Conservation (phyloP, 1,140 invertebrate species). For the Bombus affinis region DNA sequence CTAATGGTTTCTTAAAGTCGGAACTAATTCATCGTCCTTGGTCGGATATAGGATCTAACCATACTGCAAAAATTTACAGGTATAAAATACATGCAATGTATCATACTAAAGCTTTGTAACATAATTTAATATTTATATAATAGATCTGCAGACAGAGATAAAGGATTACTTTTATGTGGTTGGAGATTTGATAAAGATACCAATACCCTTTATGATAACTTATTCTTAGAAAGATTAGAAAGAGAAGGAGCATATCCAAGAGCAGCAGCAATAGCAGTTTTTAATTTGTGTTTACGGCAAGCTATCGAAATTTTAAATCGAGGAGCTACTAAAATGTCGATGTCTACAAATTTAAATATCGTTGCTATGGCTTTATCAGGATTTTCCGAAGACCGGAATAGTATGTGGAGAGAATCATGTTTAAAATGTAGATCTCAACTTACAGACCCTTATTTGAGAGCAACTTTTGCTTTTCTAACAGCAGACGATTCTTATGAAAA, state of each 20-base stretch:
- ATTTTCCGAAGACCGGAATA: slow-evolving; percentile 91
- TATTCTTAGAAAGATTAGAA: slow-evolving; percentile 85
- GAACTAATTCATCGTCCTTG: slow-evolving; percentile 77
- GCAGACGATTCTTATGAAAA: slow-evolving; percentile 91
- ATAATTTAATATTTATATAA: slow-evolving; percentile 54
- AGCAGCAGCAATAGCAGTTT: slow-evolving; percentile 95
- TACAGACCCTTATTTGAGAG: slow-evolving; percentile 93
- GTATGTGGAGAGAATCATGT: slow-evolving; percentile 93
- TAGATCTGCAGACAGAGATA: slow-evolving; percentile 90
- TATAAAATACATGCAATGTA: slow-evolving; percentile 34
- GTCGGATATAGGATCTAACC: slow-evolving; percentile 80
- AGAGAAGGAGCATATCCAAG: slow-evolving; percentile 88
- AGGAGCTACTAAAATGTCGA: slow-evolving; percentile 82
- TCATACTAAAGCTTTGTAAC: neutral
- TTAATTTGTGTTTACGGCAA: slow-evolving; percentile 91
- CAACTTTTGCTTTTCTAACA: slow-evolving; percentile 96
- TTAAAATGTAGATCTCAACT: slow-evolving; percentile 87
- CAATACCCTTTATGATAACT: slow-evolving; percentile 77
- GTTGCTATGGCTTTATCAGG: slow-evolving; percentile 96
- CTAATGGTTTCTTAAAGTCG: slow-evolving; percentile 76
- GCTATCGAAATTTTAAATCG: slow-evolving; percentile 93
- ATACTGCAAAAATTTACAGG: slow-evolving; percentile 80
- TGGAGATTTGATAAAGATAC: slow-evolving; percentile 90
- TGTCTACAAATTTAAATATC: slow-evolving; percentile 83
- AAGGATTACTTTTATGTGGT: slow-evolving; percentile 92